Evolutionary conservation across 2,888 invertebrate genomes (phyloP), one percentile per base, ranked within the genome.

Genomic region (Drosophila diplacantha): DNA sequence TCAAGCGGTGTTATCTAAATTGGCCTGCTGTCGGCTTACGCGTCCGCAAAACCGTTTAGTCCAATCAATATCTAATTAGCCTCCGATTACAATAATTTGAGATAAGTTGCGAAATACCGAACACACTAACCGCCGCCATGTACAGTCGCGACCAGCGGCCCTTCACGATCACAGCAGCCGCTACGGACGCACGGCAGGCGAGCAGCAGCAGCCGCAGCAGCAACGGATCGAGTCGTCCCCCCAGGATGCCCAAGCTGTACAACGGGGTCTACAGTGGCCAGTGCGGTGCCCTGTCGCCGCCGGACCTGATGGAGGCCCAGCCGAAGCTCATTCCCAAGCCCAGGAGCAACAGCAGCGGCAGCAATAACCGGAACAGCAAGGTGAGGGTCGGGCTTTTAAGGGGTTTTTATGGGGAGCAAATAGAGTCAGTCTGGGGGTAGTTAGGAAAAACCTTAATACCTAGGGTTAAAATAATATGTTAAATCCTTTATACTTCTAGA

Each of bases 291-390:
- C 75, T 72, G 1, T 44, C 65, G 3, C 73, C 83, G 5, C 82
- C 85, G 6, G 87, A 87, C 70, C 67, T 79, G n/a, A 76, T 85
- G 50, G 86, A 85, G 56, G 68, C 84, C 4, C 84, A 84, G 56
- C 81, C 87, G 6, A 83, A 79, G 50, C 35, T 84, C 32, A 39
- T 84, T 32, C 64, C 84, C 18, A 83, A 79, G 44, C 22, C 74
- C 0, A 82, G 81, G 9, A 76, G 79, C 18, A 81, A 66, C 32
- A 81, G 82, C 54, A 63, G 60, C 47, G 46, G 58, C 20, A 52
- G 47, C 57, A 69, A 55, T 38, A 51, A 55, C 18, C 84, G 73
- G 24, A 73, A 68, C 32, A 77, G 74, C 58, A 86, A 86, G 74
- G 87, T 85, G 41, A 75, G 73, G 74, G 5, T 0, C 7, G 12